These are phyloP conservation scores for Schizothorax lantsangensis DNA, from an alignment of 2,797 vertebrate genomes.

Conservation along the genomic window DNA sequence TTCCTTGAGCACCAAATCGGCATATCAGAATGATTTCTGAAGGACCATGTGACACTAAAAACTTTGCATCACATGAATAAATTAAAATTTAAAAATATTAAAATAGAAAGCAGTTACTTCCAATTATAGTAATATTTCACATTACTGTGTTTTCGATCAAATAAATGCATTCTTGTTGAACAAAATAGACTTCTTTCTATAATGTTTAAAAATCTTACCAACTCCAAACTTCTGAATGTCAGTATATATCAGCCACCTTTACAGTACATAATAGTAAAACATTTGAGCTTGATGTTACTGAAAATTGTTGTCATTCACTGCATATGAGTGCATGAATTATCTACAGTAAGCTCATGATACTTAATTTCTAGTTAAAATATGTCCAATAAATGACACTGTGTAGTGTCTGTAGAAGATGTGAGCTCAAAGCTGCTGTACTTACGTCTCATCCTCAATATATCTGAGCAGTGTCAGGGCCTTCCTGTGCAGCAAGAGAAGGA, in stretches of 20 bases:
- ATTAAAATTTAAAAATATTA: not conserved
- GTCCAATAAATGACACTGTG: not conserved
- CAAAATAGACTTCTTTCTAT: not conserved
- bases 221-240: not conserved
- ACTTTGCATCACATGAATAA: not conserved
- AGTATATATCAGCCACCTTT: not conserved
- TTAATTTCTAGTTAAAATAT: not conserved
- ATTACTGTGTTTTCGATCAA: not conserved
- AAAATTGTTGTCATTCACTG: not conserved
- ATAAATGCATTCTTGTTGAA: not conserved
- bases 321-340: not conserved
- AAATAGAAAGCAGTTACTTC: not conserved
- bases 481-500: slow-evolving; percentile 93
- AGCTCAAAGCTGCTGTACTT: slow-evolving; percentile 70
- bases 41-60: not conserved
- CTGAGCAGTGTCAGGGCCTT: slow-evolving; percentile 96
- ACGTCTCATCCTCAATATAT: slow-evolving; percentile 99
- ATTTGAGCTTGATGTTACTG: not conserved
- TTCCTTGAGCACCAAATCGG: not conserved
- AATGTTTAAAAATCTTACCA: not conserved
- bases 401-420: not conserved
- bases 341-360: not conserved
- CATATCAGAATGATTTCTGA: not conserved
- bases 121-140: not conserved
- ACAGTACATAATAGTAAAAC: not conserved